Evolutionary conservation across 2,888 invertebrate genomes (phyloP).

Genomic region (Cheilosia grossa): DNA sequence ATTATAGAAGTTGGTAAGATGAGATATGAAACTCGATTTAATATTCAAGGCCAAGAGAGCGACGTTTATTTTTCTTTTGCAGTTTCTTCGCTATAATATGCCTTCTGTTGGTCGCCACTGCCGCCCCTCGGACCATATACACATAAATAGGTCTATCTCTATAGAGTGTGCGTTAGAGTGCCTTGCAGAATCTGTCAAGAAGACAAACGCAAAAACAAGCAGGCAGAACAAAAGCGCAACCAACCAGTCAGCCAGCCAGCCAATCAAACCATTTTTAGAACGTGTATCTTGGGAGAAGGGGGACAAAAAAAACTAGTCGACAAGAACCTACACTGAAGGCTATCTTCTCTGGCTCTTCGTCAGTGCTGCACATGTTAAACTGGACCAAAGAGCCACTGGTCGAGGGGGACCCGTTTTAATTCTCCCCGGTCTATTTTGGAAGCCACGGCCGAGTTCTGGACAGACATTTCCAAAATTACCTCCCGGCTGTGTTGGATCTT

Average conservation of each 20-base stretch:
- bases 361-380: slow-evolving; percentile 45
- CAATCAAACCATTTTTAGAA: slow-evolving; percentile 48
- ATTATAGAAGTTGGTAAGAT: slow-evolving; percentile 68
- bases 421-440: slow-evolving; percentile 40
- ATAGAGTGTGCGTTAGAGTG: neutral
- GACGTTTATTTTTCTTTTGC: slow-evolving; percentile 9
- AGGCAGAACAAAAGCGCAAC: slow-evolving; percentile 38
- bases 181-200: slow-evolving; percentile 43
- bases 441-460: slow-evolving; percentile 7
- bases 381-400: slow-evolving; percentile 21
- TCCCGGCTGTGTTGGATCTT: slow-evolving; percentile 15
- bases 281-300: slow-evolving; percentile 4
- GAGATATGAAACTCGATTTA: slow-evolving; percentile 74
- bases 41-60: slow-evolving; percentile 72
- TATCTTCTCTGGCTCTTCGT: slow-evolving; percentile 24
- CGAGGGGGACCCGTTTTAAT: slow-evolving; percentile 37
- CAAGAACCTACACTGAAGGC: slow-evolving; percentile 60
- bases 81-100: slow-evolving; percentile 31
- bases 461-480: slow-evolving; percentile 35
- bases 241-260: slow-evolving; percentile 28
- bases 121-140: neutral
- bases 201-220: slow-evolving; percentile 6
- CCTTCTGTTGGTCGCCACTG: slow-evolving; percentile 37
- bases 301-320: slow-evolving; percentile 24
- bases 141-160: slow-evolving; percentile 1